These are phyloP conservation scores for Lytechinus pictus DNA, from an alignment of 35 echinoderm and acorn worm species.

Conservation along the genomic window DNA sequence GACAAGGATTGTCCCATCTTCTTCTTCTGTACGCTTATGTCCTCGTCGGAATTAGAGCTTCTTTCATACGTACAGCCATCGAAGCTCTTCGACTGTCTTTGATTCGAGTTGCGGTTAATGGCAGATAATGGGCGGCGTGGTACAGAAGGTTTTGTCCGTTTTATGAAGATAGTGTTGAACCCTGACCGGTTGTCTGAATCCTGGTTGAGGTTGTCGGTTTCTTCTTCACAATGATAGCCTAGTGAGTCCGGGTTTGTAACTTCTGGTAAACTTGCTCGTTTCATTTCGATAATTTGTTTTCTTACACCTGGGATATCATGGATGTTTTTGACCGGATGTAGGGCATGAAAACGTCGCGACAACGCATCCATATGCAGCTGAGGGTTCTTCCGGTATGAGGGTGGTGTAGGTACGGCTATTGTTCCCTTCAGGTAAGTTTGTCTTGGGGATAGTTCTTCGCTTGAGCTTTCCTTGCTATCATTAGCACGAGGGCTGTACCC, in stretches of 20 bases:
- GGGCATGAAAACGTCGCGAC: slow-evolving; percentile 36
- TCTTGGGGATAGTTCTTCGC: slow-evolving; percentile 28
- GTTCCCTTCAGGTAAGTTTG: not conserved
- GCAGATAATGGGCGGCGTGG: slow-evolving; percentile 33
- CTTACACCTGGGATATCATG: not conserved
- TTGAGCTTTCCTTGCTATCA: slow-evolving; percentile 20
- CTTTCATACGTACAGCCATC: slow-evolving; percentile 26
- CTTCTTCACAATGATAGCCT: not conserved
- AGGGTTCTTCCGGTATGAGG: slow-evolving; percentile 35
- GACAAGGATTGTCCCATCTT: not conserved
- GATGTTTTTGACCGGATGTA: slow-evolving; percentile 44
- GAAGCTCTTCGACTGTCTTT: slow-evolving; percentile 37
- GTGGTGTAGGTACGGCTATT: slow-evolving; percentile 36
- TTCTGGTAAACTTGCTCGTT: slow-evolving; percentile 33
- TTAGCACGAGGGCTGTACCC: not conserved
- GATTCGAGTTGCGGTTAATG: slow-evolving; percentile 8
- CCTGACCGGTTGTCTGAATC: not conserved
- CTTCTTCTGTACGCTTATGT: not conserved
- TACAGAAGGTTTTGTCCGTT: slow-evolving; percentile 19
- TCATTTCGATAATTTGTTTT: not conserved
- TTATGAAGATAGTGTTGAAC: not conserved
- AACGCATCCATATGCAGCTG: slow-evolving; percentile 18
- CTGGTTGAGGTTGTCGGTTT: not conserved
- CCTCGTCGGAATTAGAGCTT: slow-evolving; percentile 32
- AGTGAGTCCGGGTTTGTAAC: not conserved